Conservation (phyloP, 1,140 invertebrate species). For the Amyelois transitella region DNA sequence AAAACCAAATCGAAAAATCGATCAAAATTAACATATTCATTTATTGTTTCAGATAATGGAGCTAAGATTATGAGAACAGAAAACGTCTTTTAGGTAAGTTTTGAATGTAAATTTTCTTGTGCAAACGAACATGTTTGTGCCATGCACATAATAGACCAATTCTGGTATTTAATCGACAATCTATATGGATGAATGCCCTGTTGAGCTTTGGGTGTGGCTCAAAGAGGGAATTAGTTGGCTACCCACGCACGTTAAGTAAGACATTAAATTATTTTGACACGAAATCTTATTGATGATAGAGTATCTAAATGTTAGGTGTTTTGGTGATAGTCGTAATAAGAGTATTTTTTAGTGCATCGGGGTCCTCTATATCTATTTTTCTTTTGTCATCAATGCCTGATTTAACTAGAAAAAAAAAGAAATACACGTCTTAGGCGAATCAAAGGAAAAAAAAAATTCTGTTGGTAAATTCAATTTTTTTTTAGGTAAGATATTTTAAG, state of each 20-base stretch:
- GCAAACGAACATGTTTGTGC: slow-evolving; percentile 29
- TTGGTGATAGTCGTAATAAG: neutral
- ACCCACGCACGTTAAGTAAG: slow-evolving; percentile 43
- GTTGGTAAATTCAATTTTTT: too few species aligned
- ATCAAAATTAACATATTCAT: neutral
- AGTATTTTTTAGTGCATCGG: neutral
- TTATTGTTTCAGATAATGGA: slow-evolving; percentile 56
- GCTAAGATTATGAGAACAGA: slow-evolving; percentile 48
- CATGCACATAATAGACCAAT: slow-evolving; percentile 41
- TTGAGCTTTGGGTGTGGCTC: slow-evolving; percentile 40
- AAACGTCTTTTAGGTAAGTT: slow-evolving; percentile 50
- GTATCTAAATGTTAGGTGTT: neutral
- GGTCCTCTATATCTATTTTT: too few species aligned
- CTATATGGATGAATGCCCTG: slow-evolving; percentile 39
- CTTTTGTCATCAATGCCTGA: too few species aligned
- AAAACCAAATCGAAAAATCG: neutral
- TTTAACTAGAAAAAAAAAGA: too few species aligned
- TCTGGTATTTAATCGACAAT: slow-evolving; percentile 41
- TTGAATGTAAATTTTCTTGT: slow-evolving; percentile 38
- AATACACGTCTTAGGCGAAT: too few species aligned
- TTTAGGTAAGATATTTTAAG: too few species aligned
- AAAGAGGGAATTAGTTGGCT: slow-evolving; percentile 36
- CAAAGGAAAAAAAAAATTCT: too few species aligned
- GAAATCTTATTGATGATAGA: slow-evolving; percentile 15
- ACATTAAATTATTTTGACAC: slow-evolving; percentile 47